phyloP scores from a whole-genome alignment of 2,888 invertebrate genomes.

The Morpho deidamia region DNA sequence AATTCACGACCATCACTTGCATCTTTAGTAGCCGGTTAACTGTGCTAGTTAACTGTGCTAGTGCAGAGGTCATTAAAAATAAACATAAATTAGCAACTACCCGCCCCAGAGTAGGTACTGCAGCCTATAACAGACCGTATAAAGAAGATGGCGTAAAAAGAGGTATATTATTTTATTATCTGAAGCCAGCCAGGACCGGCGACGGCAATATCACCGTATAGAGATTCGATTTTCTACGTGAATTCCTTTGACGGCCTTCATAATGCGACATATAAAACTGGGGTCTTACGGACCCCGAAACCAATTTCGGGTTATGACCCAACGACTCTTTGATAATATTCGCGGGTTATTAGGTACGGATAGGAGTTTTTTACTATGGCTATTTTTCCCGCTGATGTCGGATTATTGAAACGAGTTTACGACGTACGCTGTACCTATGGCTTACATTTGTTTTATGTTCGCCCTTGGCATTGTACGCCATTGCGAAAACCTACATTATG shows the following conservation, averaged over 20 bases:
- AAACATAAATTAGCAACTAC: too few relatives aligned
- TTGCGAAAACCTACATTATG: not conserved
- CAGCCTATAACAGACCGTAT: constrained; percentile 37
- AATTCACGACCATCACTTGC: too few relatives aligned
- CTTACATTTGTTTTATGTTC: constrained; percentile 60
- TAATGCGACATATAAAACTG: constrained; percentile 80
- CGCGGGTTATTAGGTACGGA: constrained; percentile 78
- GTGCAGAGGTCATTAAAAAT: too few relatives aligned
- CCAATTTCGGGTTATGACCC: constrained; percentile 80
- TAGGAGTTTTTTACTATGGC: constrained; percentile 78
- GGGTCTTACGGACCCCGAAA: constrained; percentile 79
- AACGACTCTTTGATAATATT: constrained; percentile 79
- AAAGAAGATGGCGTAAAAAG: constrained; percentile 55
- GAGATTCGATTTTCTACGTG: constrained; percentile 80
- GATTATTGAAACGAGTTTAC: constrained; percentile 73
- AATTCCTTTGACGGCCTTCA: constrained; percentile 80
- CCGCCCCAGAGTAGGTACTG: constrained; percentile 26
- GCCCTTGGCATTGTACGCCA: not conserved
- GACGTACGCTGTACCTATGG: constrained; percentile 47
- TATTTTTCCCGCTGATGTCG: constrained; percentile 74
- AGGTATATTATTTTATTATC: constrained; percentile 78
- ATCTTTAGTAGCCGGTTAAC: too few relatives aligned
- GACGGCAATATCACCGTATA: constrained; percentile 76
- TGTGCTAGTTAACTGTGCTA: too few relatives aligned
- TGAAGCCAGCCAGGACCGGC: constrained; percentile 64